These are phyloP conservation scores for Procambarus virginalis DNA, from an alignment of 1,140 invertebrate species.

Conservation along the genomic window DNA sequence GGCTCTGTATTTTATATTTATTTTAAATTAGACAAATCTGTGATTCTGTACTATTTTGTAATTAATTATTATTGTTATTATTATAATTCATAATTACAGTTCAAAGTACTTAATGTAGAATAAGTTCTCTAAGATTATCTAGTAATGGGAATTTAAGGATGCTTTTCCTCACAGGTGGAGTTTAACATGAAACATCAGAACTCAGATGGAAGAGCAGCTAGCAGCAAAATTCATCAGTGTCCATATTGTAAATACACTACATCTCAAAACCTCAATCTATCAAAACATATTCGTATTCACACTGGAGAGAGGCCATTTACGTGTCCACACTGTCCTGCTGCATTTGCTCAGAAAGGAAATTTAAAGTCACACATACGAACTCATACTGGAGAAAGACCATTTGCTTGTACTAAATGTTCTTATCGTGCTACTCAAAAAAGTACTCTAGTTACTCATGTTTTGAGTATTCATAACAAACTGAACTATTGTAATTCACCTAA, in stretches of 20 bases:
- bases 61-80: no score
- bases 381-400: slow-evolving; percentile 31
- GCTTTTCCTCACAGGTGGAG: slow-evolving; percentile 22
- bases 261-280: background rate
- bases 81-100: no score
- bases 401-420: slow-evolving; percentile 10
- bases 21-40: no score
- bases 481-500: background rate
- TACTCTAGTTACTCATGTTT: slow-evolving; percentile 12
- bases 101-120: no score
- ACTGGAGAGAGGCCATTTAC: slow-evolving; percentile 13
- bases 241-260: slow-evolving; percentile 25
- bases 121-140: background rate
- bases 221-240: slow-evolving; percentile 15
- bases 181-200: background rate
- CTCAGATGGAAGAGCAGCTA: background rate
- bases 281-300: slow-evolving; percentile 28
- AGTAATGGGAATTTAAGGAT: slow-evolving; percentile 13
- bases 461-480: background rate
- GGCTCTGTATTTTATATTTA: no score
- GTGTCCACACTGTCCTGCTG: background rate
- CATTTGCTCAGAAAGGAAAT: slow-evolving; percentile 17
- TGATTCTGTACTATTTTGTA: no score
- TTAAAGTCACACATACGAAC: slow-evolving; percentile 13
- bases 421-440: slow-evolving; percentile 28